These are phyloP conservation scores for Alcedo atthis DNA, from an alignment of 2,797 vertebrate species.

Conservation along the genomic window DNA sequence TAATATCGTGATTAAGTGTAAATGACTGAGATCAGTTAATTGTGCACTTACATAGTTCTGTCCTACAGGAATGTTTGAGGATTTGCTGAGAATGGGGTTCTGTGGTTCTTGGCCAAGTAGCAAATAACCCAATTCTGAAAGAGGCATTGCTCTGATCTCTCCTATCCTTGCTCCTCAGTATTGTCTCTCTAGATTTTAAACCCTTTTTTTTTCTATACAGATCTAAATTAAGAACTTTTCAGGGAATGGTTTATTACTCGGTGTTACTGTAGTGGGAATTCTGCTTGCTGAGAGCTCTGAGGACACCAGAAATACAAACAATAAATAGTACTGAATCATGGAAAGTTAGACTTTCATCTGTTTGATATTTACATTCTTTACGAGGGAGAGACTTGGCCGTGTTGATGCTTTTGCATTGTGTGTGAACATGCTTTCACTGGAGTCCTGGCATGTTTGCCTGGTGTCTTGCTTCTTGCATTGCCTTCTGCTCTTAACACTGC, in stretches of 20 bases:
- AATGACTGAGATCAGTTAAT: slow-evolving; percentile 20
- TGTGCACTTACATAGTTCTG: background rate
- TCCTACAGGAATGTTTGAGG: background rate
- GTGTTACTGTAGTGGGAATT: background rate
- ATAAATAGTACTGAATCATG: slow-evolving; percentile 21
- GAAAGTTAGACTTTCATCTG: slow-evolving; percentile 53
- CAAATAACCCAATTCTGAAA: background rate
- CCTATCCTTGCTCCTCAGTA: slow-evolving; percentile 9
- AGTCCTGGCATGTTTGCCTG: background rate
- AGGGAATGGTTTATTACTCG: slow-evolving; percentile 24
- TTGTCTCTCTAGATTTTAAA: slow-evolving; percentile 9
- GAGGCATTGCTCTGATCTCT: slow-evolving; percentile 20
- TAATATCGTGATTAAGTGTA: slow-evolving; percentile 31
- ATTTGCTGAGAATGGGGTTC: background rate
- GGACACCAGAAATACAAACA: slow-evolving; percentile 43
- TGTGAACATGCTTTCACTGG: background rate
- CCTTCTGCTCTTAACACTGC: background rate
- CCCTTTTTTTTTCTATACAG: background rate
- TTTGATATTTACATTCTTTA: slow-evolving; percentile 59
- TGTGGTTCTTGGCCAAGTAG: slow-evolving; percentile 8
- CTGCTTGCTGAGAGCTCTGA: slow-evolving; percentile 28
- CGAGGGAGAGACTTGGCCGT: background rate
- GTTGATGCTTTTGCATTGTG: background rate
- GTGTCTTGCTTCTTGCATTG: background rate
- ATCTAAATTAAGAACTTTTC: slow-evolving; percentile 18